phyloP scores from a whole-genome alignment of 2,113 vertebrate genomes.

The Noctilio leporinus region DNA sequence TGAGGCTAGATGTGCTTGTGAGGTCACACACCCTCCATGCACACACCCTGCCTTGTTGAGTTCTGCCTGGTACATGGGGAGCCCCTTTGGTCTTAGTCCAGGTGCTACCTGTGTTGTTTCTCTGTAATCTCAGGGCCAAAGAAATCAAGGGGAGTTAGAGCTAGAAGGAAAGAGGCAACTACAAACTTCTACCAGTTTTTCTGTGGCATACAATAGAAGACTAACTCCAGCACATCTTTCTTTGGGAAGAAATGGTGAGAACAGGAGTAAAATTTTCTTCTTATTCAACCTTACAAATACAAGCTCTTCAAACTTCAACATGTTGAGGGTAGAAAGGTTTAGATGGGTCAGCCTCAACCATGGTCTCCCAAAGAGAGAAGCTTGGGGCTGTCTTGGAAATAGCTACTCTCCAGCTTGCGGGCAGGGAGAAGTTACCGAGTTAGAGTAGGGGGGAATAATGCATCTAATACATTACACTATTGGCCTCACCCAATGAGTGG shows the following conservation, averaged over 20 bases:
- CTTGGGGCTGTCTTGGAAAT: background rate
- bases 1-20: background rate
- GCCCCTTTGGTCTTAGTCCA: background rate
- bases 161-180: background rate
- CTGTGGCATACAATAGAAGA: background rate
- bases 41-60: background rate
- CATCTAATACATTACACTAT: accelerated
- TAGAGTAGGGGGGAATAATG: background rate
- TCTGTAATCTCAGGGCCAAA: background rate
- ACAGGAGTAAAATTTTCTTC: background rate
- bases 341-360: background rate
- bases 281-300: background rate
- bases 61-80: background rate
- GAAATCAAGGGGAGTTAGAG: background rate
- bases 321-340: background rate
- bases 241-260: background rate
- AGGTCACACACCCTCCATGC: background rate
- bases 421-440: background rate
- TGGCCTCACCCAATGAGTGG: background rate
- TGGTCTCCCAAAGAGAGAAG: background rate
- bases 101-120: background rate
- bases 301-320: background rate
- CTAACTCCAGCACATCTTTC: background rate
- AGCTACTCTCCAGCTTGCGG: background rate
- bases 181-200: background rate